Conservation (phyloP, 2,113 vertebrate genomes). For the Plestiodon gilberti region DNA sequence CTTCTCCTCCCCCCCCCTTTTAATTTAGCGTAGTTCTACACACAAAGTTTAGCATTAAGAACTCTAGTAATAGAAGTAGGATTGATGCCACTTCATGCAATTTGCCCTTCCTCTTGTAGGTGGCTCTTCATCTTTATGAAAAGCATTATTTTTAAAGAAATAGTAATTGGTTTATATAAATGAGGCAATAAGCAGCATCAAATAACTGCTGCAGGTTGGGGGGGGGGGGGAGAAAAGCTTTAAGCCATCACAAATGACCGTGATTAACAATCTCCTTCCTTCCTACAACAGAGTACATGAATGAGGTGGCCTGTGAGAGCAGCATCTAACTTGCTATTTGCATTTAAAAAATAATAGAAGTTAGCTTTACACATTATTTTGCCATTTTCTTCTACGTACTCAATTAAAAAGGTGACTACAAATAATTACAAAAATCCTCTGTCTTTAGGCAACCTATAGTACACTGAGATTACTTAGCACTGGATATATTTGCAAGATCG, state of each 20-base stretch:
- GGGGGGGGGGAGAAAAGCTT: conserved; percentile 50
- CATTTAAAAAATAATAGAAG: conserved; percentile 67
- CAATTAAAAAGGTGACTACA: conserved; percentile 79
- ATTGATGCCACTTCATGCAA: conserved; percentile 36
- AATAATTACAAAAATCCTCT: conserved; percentile 78
- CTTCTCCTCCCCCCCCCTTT: background rate
- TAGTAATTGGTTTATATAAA: conserved; percentile 41
- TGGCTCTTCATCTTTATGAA: background rate
- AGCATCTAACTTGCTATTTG: conserved; percentile 61
- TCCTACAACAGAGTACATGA: conserved; percentile 25
- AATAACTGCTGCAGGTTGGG: conserved; percentile 31
- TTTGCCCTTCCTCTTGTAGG: conserved; percentile 11
- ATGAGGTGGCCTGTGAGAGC: conserved; percentile 40
- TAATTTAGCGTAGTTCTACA: conserved; percentile 17
- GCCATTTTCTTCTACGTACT: conserved; percentile 70
- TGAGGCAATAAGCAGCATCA: conserved; percentile 49
- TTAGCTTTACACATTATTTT: conserved; percentile 65
- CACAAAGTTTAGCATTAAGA: conserved; percentile 17
- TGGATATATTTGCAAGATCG: conserved; percentile 71
- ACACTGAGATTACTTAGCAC: conserved; percentile 73
- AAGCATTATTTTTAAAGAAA: conserved; percentile 8
- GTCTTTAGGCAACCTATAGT: conserved; percentile 65
- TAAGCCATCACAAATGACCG: conserved; percentile 33
- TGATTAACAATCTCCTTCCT: conserved; percentile 40
- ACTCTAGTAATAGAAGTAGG: conserved; percentile 35